Conservation (phyloP, 2,113 vertebrate species). For the Trochalopteron elliotii region DNA sequence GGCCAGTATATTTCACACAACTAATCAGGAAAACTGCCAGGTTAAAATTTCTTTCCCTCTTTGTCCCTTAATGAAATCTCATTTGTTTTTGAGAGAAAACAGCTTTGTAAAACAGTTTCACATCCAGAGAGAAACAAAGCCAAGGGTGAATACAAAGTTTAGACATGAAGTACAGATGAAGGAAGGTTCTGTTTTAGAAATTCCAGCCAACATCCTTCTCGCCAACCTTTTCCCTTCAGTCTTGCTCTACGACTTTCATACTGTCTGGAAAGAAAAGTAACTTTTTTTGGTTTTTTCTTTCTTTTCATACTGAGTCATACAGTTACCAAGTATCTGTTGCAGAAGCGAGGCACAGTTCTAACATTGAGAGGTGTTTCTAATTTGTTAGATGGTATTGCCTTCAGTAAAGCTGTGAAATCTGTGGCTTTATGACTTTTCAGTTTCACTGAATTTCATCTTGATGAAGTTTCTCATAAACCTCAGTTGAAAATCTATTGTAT, state of each 20-base stretch:
- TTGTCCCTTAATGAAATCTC: conserved; percentile 39
- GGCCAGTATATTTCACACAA: conserved; percentile 17
- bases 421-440: neutral
- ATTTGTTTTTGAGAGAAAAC: conserved; percentile 43
- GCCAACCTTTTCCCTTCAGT: conserved; percentile 13
- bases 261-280: conserved; percentile 17
- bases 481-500: neutral
- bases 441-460: neutral
- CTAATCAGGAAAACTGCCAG: conserved; percentile 57
- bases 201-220: neutral
- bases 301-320: neutral
- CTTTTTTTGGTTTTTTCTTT: neutral
- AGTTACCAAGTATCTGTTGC: neutral
- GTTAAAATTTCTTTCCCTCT: conserved; percentile 21
- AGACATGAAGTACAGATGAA: conserved; percentile 31
- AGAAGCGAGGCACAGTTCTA: neutral
- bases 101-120: conserved; percentile 9
- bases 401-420: neutral
- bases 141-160: conserved; percentile 13
- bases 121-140: conserved; percentile 54
- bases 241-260: conserved; percentile 19
- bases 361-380: neutral
- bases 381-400: neutral
- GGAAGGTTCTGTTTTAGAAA: conserved; percentile 39
- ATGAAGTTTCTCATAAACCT: neutral